Percentiles rank a stretch among this genome's conserved stretches.
Conservation (phyloP, 2,888 invertebrate species). For the Drosophila macrospina region DNA sequence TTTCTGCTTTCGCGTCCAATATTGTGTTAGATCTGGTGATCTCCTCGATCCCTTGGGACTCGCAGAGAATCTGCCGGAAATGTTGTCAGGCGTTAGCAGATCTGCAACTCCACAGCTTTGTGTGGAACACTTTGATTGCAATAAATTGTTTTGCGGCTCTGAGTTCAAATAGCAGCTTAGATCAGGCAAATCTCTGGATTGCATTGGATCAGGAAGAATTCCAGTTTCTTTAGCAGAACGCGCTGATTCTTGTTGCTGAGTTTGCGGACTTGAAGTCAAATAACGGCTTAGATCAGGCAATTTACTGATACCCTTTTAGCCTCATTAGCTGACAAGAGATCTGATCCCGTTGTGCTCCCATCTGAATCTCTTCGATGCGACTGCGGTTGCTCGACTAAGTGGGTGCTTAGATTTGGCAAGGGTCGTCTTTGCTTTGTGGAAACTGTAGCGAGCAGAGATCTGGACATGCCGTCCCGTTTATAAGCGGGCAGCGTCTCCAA, state of each 20-base stretch:
- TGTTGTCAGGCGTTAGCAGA: neutral
- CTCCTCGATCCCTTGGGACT: too few relatives aligned
- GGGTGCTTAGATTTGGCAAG: too few relatives aligned
- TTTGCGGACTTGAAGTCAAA: too few relatives aligned
- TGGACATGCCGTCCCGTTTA: slow-evolving; percentile 4
- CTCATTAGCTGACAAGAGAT: too few relatives aligned
- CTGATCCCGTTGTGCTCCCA: too few relatives aligned
- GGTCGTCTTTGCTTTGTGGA: slow-evolving; percentile 5
- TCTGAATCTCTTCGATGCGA: too few relatives aligned
- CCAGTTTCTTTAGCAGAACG: neutral
- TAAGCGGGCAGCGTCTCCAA: neutral
- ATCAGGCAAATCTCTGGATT: neutral
- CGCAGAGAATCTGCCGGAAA: neutral
- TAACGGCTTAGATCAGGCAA: too few relatives aligned
- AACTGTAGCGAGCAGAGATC: neutral
- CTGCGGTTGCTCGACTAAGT: neutral
- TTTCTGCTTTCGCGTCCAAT: slow-evolving; percentile 22
- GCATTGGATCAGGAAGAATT: neutral
- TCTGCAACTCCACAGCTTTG: slow-evolving; percentile 5
- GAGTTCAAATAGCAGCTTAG: slow-evolving; percentile 19
- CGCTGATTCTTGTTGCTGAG: neutral
- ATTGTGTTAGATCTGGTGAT: slow-evolving; percentile 21
- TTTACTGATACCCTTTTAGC: too few relatives aligned
- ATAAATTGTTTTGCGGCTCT: too few relatives aligned
- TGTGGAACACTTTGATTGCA: neutral